Conservation (phyloP, 2,888 invertebrate genomes). For the Drosophila kanekoi region DNA sequence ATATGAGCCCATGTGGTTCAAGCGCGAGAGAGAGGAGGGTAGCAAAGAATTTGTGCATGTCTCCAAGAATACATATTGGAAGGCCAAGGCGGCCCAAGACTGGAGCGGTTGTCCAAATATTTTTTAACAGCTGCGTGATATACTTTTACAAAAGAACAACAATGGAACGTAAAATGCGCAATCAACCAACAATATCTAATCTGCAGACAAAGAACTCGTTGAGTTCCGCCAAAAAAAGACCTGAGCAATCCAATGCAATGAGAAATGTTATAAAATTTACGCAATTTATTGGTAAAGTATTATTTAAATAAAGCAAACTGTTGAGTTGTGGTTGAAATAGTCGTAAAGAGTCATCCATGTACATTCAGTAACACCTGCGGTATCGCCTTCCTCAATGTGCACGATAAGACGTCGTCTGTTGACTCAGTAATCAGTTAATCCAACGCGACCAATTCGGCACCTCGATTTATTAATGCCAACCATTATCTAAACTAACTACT, state of each 20-base stretch:
- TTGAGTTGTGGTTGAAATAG: constrained; percentile 16
- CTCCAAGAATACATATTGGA: constrained; percentile 97
- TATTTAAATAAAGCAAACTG: constrained; percentile 56
- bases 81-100: constrained; percentile 93
- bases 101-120: constrained; percentile 97
- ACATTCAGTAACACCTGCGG: constrained; percentile 4
- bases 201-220: constrained; percentile 16
- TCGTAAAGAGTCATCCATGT: constrained; percentile 4
- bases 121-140: constrained; percentile 69
- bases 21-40: constrained; percentile 90
- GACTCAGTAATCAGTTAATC: constrained; percentile 35
- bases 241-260: constrained; percentile 15
- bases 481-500: constrained; percentile 25
- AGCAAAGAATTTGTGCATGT: constrained; percentile 90
- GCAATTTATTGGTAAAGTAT: constrained; percentile 45
- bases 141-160: not conserved
- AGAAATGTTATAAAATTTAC: constrained; percentile 43
- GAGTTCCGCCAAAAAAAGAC: constrained; percentile 8
- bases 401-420: constrained; percentile 31
- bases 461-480: constrained; percentile 35
- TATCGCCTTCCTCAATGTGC: constrained; percentile 11
- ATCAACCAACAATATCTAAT: constrained; percentile 37
- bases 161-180: constrained; percentile 7
- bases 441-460: constrained; percentile 18
- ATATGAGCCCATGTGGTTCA: constrained; percentile 96